phyloP scores from a whole-genome alignment of 2,888 invertebrate species.

The Drepanosiphum platanoidis region DNA sequence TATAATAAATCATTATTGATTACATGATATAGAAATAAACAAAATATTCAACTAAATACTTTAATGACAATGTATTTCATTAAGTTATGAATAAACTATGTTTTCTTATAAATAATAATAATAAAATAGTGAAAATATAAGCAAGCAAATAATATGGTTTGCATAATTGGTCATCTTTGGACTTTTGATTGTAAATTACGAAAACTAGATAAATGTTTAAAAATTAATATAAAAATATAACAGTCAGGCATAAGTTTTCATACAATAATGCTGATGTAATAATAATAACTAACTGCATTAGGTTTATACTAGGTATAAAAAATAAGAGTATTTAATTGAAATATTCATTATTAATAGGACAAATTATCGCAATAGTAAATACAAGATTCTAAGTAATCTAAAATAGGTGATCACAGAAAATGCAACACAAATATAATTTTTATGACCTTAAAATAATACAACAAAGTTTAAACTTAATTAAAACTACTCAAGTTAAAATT shows the following conservation, averaged over 20 bases:
- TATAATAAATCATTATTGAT: no score
- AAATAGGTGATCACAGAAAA: neutral
- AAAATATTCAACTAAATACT: neutral
- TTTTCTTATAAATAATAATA: neutral
- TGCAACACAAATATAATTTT: neutral
- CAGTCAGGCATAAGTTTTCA: neutral
- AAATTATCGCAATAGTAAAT: constrained; percentile 1
- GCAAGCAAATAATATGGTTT: constrained; percentile 2
- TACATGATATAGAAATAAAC: no score
- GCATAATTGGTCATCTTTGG: constrained; percentile 3
- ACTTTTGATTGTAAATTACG: constrained; percentile 19
- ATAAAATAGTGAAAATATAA: constrained; percentile 2
- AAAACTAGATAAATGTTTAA: neutral
- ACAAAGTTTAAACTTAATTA: no score
- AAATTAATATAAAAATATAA: constrained; percentile 1
- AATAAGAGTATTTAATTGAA: constrained; percentile 8
- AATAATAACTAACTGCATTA: neutral
- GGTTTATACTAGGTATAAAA: neutral
- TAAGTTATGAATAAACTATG: neutral
- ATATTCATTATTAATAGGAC: neutral
- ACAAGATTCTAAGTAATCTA: neutral
- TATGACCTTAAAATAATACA: no score
- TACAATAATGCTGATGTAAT: constrained; percentile 24
- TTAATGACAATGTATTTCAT: neutral
- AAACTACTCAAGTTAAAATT: no score